Conservation (phyloP, 2,888 invertebrate species). For the Galeopsomyia nigrocyanea region DNA sequence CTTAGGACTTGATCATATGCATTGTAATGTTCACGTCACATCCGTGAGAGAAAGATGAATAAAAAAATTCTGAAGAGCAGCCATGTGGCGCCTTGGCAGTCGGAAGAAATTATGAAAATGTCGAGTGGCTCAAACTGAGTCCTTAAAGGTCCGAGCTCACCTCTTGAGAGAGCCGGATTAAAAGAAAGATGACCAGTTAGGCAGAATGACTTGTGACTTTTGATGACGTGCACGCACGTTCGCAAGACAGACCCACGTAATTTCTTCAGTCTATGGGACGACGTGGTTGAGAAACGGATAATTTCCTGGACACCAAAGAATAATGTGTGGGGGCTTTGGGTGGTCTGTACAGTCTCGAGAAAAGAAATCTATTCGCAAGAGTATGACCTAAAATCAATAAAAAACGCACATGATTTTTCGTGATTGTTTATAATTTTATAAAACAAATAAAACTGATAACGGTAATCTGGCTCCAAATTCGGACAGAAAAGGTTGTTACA, state of each 20-base stretch:
- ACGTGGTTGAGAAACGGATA: slow-evolving; percentile 35
- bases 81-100: slow-evolving; percentile 12
- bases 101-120: slow-evolving; percentile 55
- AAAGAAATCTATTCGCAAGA: slow-evolving; percentile 10
- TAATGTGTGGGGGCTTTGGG: slow-evolving; percentile 64
- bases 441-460: no score
- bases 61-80: slow-evolving; percentile 3
- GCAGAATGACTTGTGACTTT: slow-evolving; percentile 65
- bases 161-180: slow-evolving; percentile 56
- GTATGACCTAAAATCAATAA: slow-evolving; percentile 11
- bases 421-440: no score
- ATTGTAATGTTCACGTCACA: no score
- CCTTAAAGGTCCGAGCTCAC: slow-evolving; percentile 57
- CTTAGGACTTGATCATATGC: background rate
- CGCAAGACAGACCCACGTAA: slow-evolving; percentile 1
- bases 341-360: slow-evolving; percentile 55
- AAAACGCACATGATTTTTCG: no score
- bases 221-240: background rate
- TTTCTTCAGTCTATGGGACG: slow-evolving; percentile 12
- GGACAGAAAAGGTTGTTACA: no score
- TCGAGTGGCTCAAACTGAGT: slow-evolving; percentile 58
- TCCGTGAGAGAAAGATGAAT: slow-evolving; percentile 7
- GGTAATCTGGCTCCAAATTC: no score
- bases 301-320: slow-evolving; percentile 58
- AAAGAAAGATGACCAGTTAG: slow-evolving; percentile 68